Base-by-base conservation (phyloP, 2,888 invertebrate genomes). In the Clistopyga incitator region DNA sequence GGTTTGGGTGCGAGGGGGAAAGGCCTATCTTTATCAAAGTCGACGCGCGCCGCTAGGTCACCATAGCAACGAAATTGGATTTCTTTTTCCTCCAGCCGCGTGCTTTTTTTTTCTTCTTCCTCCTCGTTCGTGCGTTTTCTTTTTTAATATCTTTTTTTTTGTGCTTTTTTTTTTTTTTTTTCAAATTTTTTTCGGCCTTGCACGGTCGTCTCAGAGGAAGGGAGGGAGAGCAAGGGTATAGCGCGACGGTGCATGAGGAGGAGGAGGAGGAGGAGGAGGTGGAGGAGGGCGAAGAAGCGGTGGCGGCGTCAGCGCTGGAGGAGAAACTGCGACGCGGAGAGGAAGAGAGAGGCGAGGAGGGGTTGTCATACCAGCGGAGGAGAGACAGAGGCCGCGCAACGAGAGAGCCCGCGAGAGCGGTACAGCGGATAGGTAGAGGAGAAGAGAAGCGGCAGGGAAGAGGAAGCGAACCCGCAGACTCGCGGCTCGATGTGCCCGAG, bases 31-130 rank as follows among this genome's bases (percentile, higher is more conserved):
- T 92, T 92, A 93, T 92, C 92, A 93, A 93, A 93, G 93, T 92
- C 92, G 92, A 92, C 91, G 92, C 92, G 91, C 92, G 92, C 92
- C 91, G 84, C 78, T 77, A 56, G 92, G 92, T 93, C 91, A 90
- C 90, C 92, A 92, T 93, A 90, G 93, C 92, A 93, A 93, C 93
- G 91, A 93, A 93, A 93, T 93, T 93, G 93, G 92, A 92, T 93
- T 92, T 93, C 91, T 91, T 93, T 92, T 84, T 84, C 71, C 77
- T 59, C 59, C 72, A 61, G 70, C 78, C 29, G 54, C 50, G 34
- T 59, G 59, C 59, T 59, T 92, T 92, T 92, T 90, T 90, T 93
- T 92, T 79, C 65, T 75, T 47, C 64, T 76, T 64, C 20, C 25
- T 74, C 42, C n/a, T n/a, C n/a, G n/a, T n/a, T n/a, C n/a, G n/a